phyloP scores from a whole-genome alignment of 2,888 invertebrate species.

The Schizotus pectinicornis region DNA sequence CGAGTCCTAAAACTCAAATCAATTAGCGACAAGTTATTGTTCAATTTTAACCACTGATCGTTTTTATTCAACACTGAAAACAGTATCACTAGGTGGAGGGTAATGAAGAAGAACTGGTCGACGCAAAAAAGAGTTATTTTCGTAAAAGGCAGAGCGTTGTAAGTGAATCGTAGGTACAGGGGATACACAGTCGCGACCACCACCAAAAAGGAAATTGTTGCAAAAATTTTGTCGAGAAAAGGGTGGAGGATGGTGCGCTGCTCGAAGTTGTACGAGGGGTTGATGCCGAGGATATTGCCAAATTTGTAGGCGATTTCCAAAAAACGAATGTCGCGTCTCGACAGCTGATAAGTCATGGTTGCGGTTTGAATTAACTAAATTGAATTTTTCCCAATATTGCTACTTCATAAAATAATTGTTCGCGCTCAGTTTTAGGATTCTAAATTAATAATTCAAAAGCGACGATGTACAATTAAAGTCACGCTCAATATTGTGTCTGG shows the following conservation, averaged over 20 bases:
- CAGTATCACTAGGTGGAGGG: not conserved
- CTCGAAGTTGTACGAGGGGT: not conserved
- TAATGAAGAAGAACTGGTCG: not conserved
- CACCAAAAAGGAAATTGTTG: not conserved
- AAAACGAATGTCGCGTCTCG: not conserved
- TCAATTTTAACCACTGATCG: not conserved
- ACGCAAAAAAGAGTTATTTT: not conserved
- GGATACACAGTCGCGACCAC: not conserved
- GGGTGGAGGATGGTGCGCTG: not conserved
- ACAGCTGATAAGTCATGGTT: not conserved
- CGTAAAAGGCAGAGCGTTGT: no score
- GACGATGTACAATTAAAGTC: no score
- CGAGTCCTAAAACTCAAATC: no score
- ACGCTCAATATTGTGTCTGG: no score
- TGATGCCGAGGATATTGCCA: not conserved
- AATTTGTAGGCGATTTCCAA: not conserved
- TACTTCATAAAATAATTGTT: no score
- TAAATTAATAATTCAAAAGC: no score
- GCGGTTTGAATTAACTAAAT: no score
- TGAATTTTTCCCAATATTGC: no score
- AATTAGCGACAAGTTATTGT: no score
- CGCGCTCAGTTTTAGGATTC: no score
- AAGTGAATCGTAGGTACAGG: not conserved
- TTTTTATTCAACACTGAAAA: not conserved
- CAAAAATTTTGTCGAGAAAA: not conserved